Base-by-base conservation (phyloP, 2,888 invertebrate genomes). In the Antheraea yamamai region DNA sequence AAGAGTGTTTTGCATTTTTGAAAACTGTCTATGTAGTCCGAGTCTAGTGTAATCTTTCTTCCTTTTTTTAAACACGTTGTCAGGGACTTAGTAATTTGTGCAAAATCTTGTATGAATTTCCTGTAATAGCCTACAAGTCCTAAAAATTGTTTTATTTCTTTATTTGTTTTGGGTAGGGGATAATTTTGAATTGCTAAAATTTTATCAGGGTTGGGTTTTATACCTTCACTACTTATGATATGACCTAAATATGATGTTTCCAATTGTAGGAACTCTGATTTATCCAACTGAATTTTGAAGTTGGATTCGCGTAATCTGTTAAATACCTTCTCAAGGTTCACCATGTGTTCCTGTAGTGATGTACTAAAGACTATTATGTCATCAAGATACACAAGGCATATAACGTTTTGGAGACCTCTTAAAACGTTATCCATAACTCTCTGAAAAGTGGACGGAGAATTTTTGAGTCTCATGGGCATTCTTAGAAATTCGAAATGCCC, bases 41-140 rank as follows among this genome's bases (percentile, higher is more conserved):
- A 12, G 51, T 75, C 75, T 75, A 79, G 61, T 4, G 26, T 73
- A 72, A 79, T 81, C 70, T 76, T 77, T 10, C 14, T 51, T 10
- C 76, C 75, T 35, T 84, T 82, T 58, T 81, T 83, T 73, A 81
- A 73, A 78, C 75, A 81, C 39, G 55, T 23, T 6, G 81, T 81
- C n/a, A 78, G 39, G n/a, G 79, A 81, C 75, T 81, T 80, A 0
- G 80, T 82, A 7, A 83, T 71, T 10, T 74, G 74, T 1, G 83
- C 81, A 74, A 83, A 82, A 55, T 84, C 81, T 0, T 80, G 81
- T 6, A 85, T 82, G 73, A 84, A 86, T 72, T 80, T 80, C 4
- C 83, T 72, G 61, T 83, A 83, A 55, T 84, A 85, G 20, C 83
- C 83, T 0, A 84, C 10, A 10, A 86, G 74, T 1, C 84, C 84